Conservation (phyloP, 2,113 vertebrate genomes). For the Suncus etruscus region DNA sequence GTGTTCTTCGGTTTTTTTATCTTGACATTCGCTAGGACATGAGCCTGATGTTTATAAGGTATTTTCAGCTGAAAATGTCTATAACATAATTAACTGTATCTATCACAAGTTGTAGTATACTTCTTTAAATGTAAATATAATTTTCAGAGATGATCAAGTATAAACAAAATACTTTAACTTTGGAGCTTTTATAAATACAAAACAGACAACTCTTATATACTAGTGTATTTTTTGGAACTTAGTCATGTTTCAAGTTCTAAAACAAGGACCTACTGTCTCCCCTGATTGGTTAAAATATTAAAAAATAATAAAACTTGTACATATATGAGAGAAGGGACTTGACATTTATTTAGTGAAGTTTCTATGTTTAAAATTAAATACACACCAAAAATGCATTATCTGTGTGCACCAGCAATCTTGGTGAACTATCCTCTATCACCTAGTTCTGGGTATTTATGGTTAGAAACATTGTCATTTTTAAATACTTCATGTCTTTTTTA, state of each 20-base stretch:
- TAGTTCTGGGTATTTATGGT: neutral
- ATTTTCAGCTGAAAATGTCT: constrained; percentile 36
- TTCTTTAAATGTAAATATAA: neutral
- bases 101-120: neutral
- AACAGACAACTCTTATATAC: neutral
- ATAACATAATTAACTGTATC: neutral
- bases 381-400: neutral
- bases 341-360: neutral
- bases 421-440: neutral
- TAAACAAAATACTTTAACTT: neutral
- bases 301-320: neutral
- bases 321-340: neutral
- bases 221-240: constrained; percentile 6
- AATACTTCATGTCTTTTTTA: neutral
- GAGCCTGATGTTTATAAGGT: neutral
- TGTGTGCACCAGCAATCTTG: neutral
- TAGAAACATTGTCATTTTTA: neutral
- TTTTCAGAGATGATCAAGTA: neutral
- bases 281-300: no score
- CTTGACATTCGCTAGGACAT: neutral
- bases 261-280: neutral
- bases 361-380: neutral
- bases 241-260: neutral
- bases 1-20: constrained; percentile 19
- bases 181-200: neutral